Evolutionary conservation across 2,797 vertebrate genomes (phyloP), one percentile per base, ranked within the genome.

Genomic region (Acestrorhynchus altus): DNA sequence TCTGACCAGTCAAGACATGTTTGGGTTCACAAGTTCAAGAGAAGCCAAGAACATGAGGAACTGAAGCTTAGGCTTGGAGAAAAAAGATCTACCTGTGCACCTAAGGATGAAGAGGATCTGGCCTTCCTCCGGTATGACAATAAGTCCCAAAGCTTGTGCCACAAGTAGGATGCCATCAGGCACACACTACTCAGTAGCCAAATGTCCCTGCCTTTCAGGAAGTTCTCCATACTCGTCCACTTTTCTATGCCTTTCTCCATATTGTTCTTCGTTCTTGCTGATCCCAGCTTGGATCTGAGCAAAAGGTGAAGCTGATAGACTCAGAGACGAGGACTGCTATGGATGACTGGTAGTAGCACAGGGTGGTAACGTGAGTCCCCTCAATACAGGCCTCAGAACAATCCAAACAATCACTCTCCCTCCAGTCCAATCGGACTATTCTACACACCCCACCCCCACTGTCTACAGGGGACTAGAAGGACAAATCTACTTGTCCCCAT

Each of bases 121-220:
- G 84, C 86, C 82, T 88, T 93, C 85, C 89, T 93, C 89, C 91
- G 88, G 85, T 79, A 88, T 77, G 87, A 93, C 84, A 95, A 89
- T 80, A 93, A 80, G 83, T 88, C 91, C 86, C 90, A 91, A 80
- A 98, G 80, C 72, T 89, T 85, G 26, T 79, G 82, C 95, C 96
- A 97, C 76, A 98, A 77, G 86, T 94, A 92, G 0, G 93, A 94
- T 80, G 92, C 93, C 78, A 96, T 89, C 78, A 95, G 76, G 84
- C 92, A 96, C 88, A 97, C 88, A 67, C 92, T 91, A 81, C 87
- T 93, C 85, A 94, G 86, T 10, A 96, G 89, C 96, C 95, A 96
- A 71, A 92, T 57, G 82, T 91, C 90, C 89, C 92, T 94, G 87
- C 90, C 92, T 81, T 94, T 91, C 67, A 94, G 84, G 35, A 89